These are phyloP conservation scores for Petromus typicus DNA, from an alignment of 2,113 vertebrate genomes.

Conservation along the genomic window DNA sequence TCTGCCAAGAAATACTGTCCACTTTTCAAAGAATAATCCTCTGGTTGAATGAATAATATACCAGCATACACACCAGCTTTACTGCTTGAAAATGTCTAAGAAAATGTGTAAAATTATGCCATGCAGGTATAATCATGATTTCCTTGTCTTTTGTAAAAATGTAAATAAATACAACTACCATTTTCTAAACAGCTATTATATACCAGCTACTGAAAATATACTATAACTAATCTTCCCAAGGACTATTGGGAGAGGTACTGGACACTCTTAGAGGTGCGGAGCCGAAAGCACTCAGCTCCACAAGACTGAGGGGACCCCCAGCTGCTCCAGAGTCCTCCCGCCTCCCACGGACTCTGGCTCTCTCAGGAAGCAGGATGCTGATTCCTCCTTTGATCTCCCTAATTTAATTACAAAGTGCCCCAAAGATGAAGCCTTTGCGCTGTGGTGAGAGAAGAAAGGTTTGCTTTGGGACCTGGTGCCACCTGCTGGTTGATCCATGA, in stretches of 20 bases:
- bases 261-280: background rate
- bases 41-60: background rate
- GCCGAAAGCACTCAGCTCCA: background rate
- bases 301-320: background rate
- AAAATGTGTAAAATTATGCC: background rate
- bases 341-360: background rate
- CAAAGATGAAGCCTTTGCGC: background rate
- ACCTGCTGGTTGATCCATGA: conserved; percentile 82
- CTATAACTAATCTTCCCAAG: background rate
- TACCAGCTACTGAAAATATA: background rate
- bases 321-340: background rate
- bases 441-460: accelerated
- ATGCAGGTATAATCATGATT: background rate
- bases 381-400: background rate
- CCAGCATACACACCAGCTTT: background rate
- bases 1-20: background rate
- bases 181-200: background rate
- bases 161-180: background rate
- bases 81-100: background rate
- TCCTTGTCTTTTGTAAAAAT: background rate
- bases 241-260: background rate
- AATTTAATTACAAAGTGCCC: background rate
- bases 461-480: conserved; percentile 78
- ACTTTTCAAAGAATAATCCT: background rate
- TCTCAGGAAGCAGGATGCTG: background rate